Base-by-base conservation (phyloP, 1,140 invertebrate genomes). In the Macrocentrus cingulum region DNA sequence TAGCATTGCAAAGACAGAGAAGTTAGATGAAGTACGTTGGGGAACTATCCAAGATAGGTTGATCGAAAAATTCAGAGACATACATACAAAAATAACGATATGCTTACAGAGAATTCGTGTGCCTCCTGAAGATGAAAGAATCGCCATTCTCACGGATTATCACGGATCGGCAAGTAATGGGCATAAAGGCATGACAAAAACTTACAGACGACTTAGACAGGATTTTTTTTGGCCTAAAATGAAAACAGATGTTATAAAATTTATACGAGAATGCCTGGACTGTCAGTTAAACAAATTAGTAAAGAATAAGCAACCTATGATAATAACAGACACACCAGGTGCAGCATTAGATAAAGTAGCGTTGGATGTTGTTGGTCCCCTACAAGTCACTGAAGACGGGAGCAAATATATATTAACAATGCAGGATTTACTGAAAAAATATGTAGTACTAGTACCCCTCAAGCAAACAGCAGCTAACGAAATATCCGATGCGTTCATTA, bases 291-390 rank as follows among this genome's bases (percentile, higher is more conserved):
- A 34, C 16, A 58, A 50, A 20, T 23, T 58, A 16, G 25, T 37
- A 9, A 54, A 53, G 19, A 54, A 41, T 1, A 13, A 32, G 19
- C 15, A 48, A 8, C 57, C 57, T 0, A 59, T 59, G 57, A 0
- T 53, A 1, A 54, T 59, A 1, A 59, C 50, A 0, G 57, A 54
- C n/a, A 59, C 57, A 1, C 57, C 42, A 0, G 34, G 39, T 13
- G 44, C 44, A 4, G 22, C 25, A 1, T 59, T 59, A n/a, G 50
- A 59, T 18, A 59, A 54, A 39, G 34, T 57, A 9, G 22, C 46
- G 0, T 50, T 57, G 23, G 56, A 57, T n/a, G 50, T 45, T 16
- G 56, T 59, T n/a, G 57, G 57, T 4, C 50, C 50, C 37, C 16
- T 59, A 1, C 22, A 20, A 1, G 1, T 13, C n/a, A 54, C 44